A percentile compares a stretch with the other conserved stretches of the same genome.
Evolutionary conservation across 2,113 vertebrate genomes (phyloP).

Genomic region (Plestiodon gilberti): DNA sequence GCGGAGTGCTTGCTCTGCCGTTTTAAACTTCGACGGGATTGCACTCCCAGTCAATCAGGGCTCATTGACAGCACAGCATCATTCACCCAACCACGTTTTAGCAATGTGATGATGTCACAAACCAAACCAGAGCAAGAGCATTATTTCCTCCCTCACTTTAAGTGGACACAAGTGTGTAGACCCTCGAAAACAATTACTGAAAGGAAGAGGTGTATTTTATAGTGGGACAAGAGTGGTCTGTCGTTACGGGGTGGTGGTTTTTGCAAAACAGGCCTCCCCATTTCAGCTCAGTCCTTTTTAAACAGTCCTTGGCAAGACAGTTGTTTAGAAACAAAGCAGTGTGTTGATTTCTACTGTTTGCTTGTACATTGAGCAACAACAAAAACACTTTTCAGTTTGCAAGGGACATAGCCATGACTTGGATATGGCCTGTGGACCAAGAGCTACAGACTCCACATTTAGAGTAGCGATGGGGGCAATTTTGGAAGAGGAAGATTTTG

Average conservation of each 20-base stretch:
- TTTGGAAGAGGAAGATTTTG: no score
- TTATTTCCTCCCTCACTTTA: neutral
- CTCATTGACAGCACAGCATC: neutral
- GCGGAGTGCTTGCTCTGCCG: no score
- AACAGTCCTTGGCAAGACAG: neutral
- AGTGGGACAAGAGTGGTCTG: neutral
- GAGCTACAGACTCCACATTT: neutral
- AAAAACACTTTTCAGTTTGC: neutral
- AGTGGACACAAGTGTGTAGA: no score
- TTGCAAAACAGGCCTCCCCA: neutral
- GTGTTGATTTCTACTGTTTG: no score
- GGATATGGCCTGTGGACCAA: neutral
- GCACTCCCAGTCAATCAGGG: neutral
- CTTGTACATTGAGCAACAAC: neutral
- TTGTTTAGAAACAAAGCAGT: neutral
- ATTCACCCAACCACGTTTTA: no score
- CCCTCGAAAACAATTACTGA: neutral
- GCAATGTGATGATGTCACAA: no score
- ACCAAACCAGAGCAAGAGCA: neutral
- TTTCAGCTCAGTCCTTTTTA: neutral
- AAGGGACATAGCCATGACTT: neutral
- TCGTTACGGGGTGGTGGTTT: no score
- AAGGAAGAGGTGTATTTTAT: neutral
- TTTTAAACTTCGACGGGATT: no score
- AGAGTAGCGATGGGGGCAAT: no score